These are phyloP conservation scores for Asarcornis scutulata DNA, from an alignment of 2,113 vertebrate species.

Conservation along the genomic window DNA sequence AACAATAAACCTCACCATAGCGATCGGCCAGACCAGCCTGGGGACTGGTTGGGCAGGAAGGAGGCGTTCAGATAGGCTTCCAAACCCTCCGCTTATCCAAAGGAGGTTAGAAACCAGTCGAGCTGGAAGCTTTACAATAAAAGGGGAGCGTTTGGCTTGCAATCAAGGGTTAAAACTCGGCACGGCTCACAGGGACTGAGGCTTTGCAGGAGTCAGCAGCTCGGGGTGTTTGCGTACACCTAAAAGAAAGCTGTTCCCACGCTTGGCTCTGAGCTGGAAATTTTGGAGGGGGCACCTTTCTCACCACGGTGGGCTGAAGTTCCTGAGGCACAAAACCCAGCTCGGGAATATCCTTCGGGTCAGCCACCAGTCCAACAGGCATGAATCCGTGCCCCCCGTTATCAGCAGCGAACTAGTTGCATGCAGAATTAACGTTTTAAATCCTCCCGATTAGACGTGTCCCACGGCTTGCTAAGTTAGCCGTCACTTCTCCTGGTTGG, in stretches of 20 bases:
- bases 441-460: fast-evolving
- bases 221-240: neutral
- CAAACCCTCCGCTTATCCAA: neutral
- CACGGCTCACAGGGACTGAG: neutral
- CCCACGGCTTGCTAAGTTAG: neutral
- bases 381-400: neutral
- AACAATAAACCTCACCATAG: neutral
- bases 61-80: slow-evolving; percentile 3
- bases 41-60: slow-evolving; percentile 38
- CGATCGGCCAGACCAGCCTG: neutral
- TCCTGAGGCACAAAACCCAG: neutral
- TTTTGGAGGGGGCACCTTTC: neutral
- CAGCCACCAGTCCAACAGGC: neutral
- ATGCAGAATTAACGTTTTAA: neutral
- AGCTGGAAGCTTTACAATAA: neutral
- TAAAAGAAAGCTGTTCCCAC: neutral
- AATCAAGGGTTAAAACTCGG: neutral
- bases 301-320: neutral
- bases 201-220: slow-evolving; percentile 7
- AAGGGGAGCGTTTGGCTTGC: slow-evolving; percentile 13
- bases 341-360: fast-evolving
- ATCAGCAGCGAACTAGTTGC: neutral
- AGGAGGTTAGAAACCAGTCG: slow-evolving; percentile 10
- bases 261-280: fast-evolving
- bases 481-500: neutral